phyloP scores from a whole-genome alignment of 2,888 invertebrate species.

The Andrena haemorrhoa region DNA sequence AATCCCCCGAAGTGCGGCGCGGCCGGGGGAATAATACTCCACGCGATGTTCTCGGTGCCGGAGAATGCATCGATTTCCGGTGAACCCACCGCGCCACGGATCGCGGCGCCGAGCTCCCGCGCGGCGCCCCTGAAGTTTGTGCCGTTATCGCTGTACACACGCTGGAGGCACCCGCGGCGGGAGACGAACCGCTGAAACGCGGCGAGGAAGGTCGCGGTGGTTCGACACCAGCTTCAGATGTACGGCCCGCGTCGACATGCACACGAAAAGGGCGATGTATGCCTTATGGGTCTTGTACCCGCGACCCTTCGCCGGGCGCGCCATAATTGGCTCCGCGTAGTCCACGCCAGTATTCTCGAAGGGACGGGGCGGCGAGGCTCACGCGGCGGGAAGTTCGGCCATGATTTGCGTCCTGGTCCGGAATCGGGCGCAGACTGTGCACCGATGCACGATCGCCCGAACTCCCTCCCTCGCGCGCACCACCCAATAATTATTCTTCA shows the following conservation, averaged over 20 bases:
- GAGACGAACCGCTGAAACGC: slow-evolving; percentile 43
- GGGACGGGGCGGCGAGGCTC: neutral
- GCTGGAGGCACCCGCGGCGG: slow-evolving; percentile 34
- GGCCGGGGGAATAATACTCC: neutral
- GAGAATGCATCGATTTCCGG: neutral
- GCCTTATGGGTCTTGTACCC: too few species aligned
- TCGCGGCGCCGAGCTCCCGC: neutral
- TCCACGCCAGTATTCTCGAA: neutral
- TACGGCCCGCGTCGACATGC: neutral
- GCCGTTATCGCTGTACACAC: slow-evolving; percentile 45
- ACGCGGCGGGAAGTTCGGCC: too few species aligned
- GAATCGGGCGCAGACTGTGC: too few species aligned
- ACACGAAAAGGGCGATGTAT: too few species aligned
- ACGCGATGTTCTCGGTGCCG: neutral
- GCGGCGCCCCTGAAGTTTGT: slow-evolving; percentile 33
- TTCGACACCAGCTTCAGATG: slow-evolving; percentile 7
- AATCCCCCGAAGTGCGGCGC: slow-evolving; percentile 13
- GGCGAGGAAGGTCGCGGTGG: slow-evolving; percentile 42
- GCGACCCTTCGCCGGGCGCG: neutral
- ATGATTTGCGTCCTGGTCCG: too few species aligned
- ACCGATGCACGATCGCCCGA: too few species aligned
- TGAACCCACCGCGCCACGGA: neutral
- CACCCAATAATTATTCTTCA: too few species aligned
- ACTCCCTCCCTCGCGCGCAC: too few species aligned
- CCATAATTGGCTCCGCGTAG: neutral